Evolutionary conservation across 2,888 invertebrate genomes (phyloP).

Genomic region (Trissoscelio sp.): DNA sequence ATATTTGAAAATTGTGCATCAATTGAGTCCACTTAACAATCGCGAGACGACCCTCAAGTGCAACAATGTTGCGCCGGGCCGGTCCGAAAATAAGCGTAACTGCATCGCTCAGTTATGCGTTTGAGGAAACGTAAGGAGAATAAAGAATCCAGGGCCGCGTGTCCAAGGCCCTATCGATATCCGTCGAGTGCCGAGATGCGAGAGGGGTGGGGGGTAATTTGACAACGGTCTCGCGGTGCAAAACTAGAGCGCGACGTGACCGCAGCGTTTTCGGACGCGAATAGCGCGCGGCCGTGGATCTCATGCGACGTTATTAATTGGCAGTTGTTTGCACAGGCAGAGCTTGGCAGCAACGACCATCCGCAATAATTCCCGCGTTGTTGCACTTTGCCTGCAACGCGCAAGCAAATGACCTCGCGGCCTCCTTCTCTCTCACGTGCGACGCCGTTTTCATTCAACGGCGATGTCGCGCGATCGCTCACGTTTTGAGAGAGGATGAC

Average conservation of each 20-base stretch:
- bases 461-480: not conserved
- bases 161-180: conserved; percentile 17
- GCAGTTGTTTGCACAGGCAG: not conserved
- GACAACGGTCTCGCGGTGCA: not conserved
- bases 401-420: conserved; percentile 51
- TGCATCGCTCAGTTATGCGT: not conserved
- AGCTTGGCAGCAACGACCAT: conserved; percentile 38
- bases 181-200: too few species aligned
- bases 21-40: not conserved
- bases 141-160: conserved; percentile 2
- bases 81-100: conserved; percentile 21
- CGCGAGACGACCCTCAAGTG: conserved; percentile 2
- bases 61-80: conserved; percentile 2
- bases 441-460: conserved; percentile 20
- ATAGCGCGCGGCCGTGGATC: conserved; percentile 13
- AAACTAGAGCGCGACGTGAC: conserved; percentile 8
- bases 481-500: conserved; percentile 8
- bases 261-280: conserved; percentile 8
- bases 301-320: conserved; percentile 18
- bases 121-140: conserved; percentile 16
- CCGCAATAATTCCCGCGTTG: conserved; percentile 45
- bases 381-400: conserved; percentile 42
- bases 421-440: conserved; percentile 32
- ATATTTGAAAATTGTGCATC: too few species aligned
- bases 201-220: not conserved